phyloP scores from a whole-genome alignment of 2,888 invertebrate species.

The Nomada goodeniana region DNA sequence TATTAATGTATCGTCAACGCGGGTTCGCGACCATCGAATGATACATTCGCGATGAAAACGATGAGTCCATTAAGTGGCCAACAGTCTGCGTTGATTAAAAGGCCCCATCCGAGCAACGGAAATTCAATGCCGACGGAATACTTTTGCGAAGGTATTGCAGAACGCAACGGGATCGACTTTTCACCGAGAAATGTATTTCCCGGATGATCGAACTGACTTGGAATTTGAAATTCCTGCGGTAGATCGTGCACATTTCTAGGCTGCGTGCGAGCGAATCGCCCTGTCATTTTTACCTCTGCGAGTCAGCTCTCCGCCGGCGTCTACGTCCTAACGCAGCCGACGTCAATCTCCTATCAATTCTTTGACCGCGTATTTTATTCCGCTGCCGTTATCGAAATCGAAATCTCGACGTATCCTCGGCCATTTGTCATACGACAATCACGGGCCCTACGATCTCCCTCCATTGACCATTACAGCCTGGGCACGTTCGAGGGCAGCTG shows the following conservation, averaged over 20 bases:
- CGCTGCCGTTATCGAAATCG: slow-evolving; percentile 47
- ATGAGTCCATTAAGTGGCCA: slow-evolving; percentile 2
- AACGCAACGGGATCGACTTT: neutral
- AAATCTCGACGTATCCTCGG: slow-evolving; percentile 58
- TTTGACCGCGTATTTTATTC: slow-evolving; percentile 22
- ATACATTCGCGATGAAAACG: slow-evolving; percentile 34
- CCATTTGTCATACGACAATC: slow-evolving; percentile 62
- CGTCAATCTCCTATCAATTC: slow-evolving; percentile 61
- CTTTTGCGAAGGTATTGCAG: neutral
- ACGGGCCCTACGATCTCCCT: slow-evolving; percentile 48
- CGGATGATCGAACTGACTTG: slow-evolving; percentile 20
- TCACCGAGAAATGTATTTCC: neutral
- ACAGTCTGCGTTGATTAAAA: neutral
- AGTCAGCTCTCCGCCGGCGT: slow-evolving; percentile 36
- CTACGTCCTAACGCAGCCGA: slow-evolving; percentile 36
- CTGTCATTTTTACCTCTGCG: slow-evolving; percentile 55
- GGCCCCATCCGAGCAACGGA: neutral
- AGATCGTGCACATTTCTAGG: slow-evolving; percentile 5
- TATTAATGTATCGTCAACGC: slow-evolving; percentile 55
- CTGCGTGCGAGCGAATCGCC: neutral
- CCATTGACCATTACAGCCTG: neutral
- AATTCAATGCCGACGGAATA: neutral
- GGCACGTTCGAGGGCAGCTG: neutral
- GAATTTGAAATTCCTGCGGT: slow-evolving; percentile 1
- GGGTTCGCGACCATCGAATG: slow-evolving; percentile 30